Evolutionary conservation across 2,113 vertebrate genomes (phyloP).

Genomic region (Peromyscus polionotus): DNA sequence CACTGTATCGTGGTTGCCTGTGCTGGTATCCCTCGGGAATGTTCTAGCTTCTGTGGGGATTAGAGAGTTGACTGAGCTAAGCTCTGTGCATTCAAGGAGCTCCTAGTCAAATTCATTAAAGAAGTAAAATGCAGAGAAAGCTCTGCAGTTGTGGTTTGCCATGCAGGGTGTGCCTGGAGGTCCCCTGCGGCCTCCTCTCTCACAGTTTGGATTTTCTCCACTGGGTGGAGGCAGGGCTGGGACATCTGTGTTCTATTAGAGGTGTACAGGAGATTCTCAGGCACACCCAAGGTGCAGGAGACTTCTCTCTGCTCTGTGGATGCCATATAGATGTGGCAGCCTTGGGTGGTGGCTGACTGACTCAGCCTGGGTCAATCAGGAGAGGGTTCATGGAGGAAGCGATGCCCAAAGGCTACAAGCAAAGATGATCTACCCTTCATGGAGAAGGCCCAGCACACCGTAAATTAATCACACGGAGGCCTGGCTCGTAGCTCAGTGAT

Average conservation of each 20-base stretch:
- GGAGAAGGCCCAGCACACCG: neutral
- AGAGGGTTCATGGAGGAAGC: neutral
- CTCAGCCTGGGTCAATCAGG: neutral
- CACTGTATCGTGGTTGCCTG: accelerated
- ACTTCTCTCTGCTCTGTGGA: neutral
- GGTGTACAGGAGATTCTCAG: neutral
- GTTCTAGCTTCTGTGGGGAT: neutral
- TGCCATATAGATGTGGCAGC: neutral
- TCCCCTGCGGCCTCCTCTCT: neutral
- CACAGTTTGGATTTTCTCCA: neutral
- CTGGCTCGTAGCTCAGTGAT: neutral
- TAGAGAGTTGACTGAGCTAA: neutral
- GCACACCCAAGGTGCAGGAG: neutral
- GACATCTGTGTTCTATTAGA: constrained; percentile 12
- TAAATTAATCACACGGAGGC: neutral
- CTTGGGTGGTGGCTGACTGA: neutral
- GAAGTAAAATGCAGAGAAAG: neutral
- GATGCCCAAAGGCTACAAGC: neutral
- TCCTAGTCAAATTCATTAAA: neutral
- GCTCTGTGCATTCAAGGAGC: neutral
- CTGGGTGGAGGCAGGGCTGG: neutral
- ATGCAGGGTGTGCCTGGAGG: neutral
- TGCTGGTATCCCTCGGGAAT: accelerated
- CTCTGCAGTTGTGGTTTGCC: neutral
- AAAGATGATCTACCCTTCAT: neutral